Conservation (phyloP, 37 sponge, comb jelly and placozoan species). For the Beroe forskalii region DNA sequence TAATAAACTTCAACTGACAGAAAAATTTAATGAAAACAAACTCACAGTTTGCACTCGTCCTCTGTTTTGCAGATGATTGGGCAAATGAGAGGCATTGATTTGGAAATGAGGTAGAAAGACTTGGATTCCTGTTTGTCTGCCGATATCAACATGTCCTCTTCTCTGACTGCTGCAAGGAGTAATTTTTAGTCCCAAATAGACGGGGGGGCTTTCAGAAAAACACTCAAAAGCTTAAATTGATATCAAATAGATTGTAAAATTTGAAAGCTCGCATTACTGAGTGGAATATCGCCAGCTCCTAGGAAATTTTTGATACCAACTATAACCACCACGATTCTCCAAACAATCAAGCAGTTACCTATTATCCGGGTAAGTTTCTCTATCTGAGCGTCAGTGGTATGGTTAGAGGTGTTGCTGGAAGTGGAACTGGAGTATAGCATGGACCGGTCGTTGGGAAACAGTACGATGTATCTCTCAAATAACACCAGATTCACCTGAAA, state of each 20-base stretch:
- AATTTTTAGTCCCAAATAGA: too few species aligned
- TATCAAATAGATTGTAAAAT: too few species aligned
- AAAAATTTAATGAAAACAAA: too few species aligned
- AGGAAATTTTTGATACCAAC: too few species aligned
- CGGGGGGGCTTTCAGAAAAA: too few species aligned
- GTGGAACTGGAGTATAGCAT: neutral
- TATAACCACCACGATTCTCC: too few species aligned
- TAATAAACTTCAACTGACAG: too few species aligned
- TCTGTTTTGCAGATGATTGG: constrained; percentile 7
- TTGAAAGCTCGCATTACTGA: too few species aligned
- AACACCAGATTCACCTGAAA: constrained; percentile 20
- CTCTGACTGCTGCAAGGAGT: neutral
- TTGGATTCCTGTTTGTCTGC: constrained; percentile 30
- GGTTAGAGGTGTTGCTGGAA: too few species aligned
- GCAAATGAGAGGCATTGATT: constrained; percentile 2
- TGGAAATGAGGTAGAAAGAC: neutral
- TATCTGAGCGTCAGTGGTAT: neutral
- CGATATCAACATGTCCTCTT: constrained; percentile 9
- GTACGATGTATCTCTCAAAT: constrained; percentile 24
- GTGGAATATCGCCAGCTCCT: too few species aligned
- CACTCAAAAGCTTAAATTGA: too few species aligned
- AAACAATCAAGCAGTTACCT: too few species aligned
- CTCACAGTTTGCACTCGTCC: constrained; percentile 10
- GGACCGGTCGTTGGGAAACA: neutral
- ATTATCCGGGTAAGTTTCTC: neutral